Conservation (phyloP, 2,888 invertebrate species). For the Buathra laborator region DNA sequence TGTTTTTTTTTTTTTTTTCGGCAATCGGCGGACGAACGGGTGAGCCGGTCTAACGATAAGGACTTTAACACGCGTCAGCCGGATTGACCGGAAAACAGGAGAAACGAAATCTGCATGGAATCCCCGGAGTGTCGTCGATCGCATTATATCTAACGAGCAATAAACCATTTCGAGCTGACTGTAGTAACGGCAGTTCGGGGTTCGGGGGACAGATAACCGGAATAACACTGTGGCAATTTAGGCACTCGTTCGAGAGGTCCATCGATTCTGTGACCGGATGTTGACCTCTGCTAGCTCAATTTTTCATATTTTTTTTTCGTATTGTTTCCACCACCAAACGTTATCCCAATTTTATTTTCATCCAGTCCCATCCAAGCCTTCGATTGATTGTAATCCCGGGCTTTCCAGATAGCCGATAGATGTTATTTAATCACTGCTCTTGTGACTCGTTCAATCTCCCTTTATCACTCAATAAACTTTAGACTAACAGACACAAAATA, state of each 20-base stretch:
- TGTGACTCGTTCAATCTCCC: conserved; percentile 6
- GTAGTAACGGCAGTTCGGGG: conserved; percentile 42
- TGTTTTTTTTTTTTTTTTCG: neutral
- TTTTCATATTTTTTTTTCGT: conserved; percentile 51
- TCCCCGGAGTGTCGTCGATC: conserved; percentile 60
- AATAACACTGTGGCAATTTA: conserved; percentile 47
- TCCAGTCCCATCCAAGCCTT: conserved; percentile 31
- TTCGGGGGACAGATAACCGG: conserved; percentile 58
- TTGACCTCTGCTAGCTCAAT: conserved; percentile 46
- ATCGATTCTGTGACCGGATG: conserved; percentile 51
- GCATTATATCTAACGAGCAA: conserved; percentile 66
- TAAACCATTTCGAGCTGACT: conserved; percentile 62
- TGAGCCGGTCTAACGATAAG: conserved; percentile 48
- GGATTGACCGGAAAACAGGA: conserved; percentile 28
- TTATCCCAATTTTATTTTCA: conserved; percentile 43
- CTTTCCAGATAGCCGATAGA: conserved; percentile 49
- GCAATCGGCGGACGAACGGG: conserved; percentile 23
- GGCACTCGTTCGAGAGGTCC: conserved; percentile 46
- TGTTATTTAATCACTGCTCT: conserved; percentile 20
- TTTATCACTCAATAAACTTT: neutral
- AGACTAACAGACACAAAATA: neutral
- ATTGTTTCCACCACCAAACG: conserved; percentile 6
- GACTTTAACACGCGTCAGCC: conserved; percentile 45
- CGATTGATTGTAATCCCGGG: conserved; percentile 59
- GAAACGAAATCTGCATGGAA: conserved; percentile 56